phyloP scores from a whole-genome alignment of 2,113 vertebrate species.

The Columba janthina region DNA sequence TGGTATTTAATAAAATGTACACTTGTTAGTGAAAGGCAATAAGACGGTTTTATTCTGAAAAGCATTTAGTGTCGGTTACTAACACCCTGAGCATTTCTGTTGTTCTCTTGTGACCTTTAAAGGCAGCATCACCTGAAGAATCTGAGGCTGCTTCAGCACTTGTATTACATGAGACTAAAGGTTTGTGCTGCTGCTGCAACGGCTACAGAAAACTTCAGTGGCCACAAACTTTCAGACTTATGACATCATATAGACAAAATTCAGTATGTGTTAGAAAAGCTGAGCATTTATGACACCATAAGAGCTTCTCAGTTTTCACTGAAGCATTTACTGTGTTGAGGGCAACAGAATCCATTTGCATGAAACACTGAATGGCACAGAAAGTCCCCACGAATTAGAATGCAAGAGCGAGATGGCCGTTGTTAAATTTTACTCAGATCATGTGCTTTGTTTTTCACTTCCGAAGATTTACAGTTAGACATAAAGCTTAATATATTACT shows the following conservation, averaged over 20 bases:
- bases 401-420: accelerated
- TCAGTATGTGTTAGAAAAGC: not conserved
- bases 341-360: not conserved
- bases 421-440: not conserved
- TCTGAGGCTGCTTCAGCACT: not conserved
- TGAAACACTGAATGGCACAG: not conserved
- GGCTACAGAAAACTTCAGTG: not conserved
- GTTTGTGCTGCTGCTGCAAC: not conserved
- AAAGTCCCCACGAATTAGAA: not conserved
- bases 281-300: not conserved
- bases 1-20: not conserved
- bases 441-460: not conserved
- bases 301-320: not conserved
- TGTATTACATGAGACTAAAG: accelerated
- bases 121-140: not conserved
- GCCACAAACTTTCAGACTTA: not conserved
- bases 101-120: not conserved
- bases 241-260: not conserved
- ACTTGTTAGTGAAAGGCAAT: not conserved
- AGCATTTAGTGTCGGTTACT: not conserved
- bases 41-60: not conserved
- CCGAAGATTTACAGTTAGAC: slow-evolving; percentile 31
- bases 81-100: not conserved
- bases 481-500: slow-evolving; percentile 48
- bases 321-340: not conserved